Percentiles rank a stretch among this genome's conserved stretches.
phyloP scores from a whole-genome alignment of 2,888 invertebrate genomes.

The Oxycera nigricornis region DNA sequence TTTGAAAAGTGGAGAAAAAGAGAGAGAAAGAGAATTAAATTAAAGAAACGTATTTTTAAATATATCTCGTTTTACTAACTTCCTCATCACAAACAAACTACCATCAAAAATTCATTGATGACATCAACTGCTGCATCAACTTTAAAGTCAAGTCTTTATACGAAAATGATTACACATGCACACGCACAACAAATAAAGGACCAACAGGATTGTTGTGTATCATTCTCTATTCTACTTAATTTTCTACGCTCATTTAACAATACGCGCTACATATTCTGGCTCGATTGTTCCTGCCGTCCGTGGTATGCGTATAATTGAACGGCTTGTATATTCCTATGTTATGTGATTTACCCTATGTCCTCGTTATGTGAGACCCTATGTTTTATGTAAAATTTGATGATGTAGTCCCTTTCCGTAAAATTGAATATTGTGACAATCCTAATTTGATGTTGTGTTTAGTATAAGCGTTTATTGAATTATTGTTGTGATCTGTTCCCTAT shows the following conservation, averaged over 20 bases:
- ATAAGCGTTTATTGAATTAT: background rate
- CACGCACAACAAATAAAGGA: background rate
- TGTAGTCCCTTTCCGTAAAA: too few species aligned
- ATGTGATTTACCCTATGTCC: too few species aligned
- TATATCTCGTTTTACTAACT: constrained; percentile 19
- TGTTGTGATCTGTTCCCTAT: background rate
- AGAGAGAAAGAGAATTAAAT: background rate
- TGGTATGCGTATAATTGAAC: too few species aligned
- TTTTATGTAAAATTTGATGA: too few species aligned
- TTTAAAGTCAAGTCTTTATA: background rate
- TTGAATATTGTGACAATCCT: too few species aligned
- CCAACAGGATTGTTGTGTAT: background rate
- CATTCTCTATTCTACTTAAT: background rate
- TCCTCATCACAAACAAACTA: background rate
- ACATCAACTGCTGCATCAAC: background rate
- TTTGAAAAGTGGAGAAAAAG: background rate
- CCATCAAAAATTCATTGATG: background rate
- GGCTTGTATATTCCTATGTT: too few species aligned
- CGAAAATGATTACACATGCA: too few species aligned
- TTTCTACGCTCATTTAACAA: background rate
- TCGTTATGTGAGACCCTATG: too few species aligned
- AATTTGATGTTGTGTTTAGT: constrained; percentile 2
- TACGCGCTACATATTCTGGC: too few species aligned
- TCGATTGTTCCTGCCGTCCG: too few species aligned
- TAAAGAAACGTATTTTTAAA: constrained; percentile 30